Evolutionary conservation across 2,113 vertebrate genomes (phyloP).

Genomic region (Bubalus kerabau): DNA sequence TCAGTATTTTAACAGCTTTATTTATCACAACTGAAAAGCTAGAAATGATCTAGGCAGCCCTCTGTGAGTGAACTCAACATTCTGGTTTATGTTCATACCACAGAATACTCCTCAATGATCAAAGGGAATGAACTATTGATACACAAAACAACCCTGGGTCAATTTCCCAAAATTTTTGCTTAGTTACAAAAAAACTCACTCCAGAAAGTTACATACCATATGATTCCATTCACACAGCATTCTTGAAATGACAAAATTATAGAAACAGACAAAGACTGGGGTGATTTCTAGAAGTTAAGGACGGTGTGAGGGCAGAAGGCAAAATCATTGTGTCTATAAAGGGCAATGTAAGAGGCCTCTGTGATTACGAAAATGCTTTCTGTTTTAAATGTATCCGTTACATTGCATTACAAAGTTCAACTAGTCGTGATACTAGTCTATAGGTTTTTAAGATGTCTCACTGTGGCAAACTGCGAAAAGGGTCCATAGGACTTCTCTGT

Average conservation of each 20-base stretch:
- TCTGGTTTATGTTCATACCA: not conserved
- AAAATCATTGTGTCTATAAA: not conserved
- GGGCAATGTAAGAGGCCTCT: not conserved
- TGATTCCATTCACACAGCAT: not conserved
- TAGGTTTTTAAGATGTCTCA: not conserved
- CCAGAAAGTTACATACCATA: not conserved
- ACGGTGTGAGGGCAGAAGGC: fast-evolving
- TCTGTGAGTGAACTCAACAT: not conserved
- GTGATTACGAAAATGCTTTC: not conserved
- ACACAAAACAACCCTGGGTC: not conserved
- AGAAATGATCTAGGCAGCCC: not conserved
- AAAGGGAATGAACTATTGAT: not conserved
- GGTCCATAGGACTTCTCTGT: not conserved
- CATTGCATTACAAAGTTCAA: not conserved
- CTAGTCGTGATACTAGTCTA: fast-evolving
- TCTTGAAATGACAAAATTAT: not conserved
- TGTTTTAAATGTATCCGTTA: not conserved
- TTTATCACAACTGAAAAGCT: not conserved
- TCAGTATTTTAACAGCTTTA: not conserved
- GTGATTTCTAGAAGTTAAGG: not conserved
- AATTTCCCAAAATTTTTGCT: not conserved
- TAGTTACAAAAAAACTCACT: not conserved
- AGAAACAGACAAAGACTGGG: not conserved
- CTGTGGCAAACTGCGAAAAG: not conserved
- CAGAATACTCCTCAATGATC: not conserved